Evolutionary conservation across 2,797 vertebrate species (phyloP), one percentile per base, ranked within the genome.

Genomic region (Cuniculus paca): DNA sequence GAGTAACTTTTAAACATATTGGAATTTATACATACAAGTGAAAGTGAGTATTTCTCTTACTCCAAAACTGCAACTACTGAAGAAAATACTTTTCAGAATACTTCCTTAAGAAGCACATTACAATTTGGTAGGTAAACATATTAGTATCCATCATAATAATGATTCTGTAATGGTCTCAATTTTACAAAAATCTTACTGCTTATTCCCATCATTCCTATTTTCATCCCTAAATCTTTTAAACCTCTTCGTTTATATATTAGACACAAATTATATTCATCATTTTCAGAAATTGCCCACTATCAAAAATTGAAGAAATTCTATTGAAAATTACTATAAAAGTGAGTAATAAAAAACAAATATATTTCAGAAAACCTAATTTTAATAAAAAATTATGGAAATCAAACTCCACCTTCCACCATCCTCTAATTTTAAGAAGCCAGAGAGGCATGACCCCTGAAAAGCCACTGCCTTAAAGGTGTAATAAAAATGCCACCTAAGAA

Each of bases 51-150:
- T 85, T 68, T 60, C 24, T 82, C 90, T 79, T 50, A 91, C 10
- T 80, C 34, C 50, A 93, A 84, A 87, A 79, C 52, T 19, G 13
- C 16, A 83, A n/a, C 5, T 61, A 91, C 3, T 84, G 5, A 79
- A 52, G 58, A 91, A 82, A 95, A 63, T 65, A n/a, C 78, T 93
- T 86, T 83, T 87, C n/a, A 93, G 50, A 80, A 80, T 56, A 36
- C 4, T 94, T 91, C 39, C 58, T 97, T 91, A 34, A 95, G 79
- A 95, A 89, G 19, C n/a, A 63, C 6, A 65, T 95, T 83, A 75
- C 78, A 94, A 78, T 83, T 89, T 88, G 56, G 9, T 56, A 20
- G 20, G 19, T 88, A 70, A 70, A 88, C 16, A 58, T 34, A 96
- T 52, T 78, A 85, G 68, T 79, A 74, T 56, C 48, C 74, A 91